Evolutionary conservation across 2,113 vertebrate genomes (phyloP).

Genomic region (Oncorhynchus kisutch): DNA sequence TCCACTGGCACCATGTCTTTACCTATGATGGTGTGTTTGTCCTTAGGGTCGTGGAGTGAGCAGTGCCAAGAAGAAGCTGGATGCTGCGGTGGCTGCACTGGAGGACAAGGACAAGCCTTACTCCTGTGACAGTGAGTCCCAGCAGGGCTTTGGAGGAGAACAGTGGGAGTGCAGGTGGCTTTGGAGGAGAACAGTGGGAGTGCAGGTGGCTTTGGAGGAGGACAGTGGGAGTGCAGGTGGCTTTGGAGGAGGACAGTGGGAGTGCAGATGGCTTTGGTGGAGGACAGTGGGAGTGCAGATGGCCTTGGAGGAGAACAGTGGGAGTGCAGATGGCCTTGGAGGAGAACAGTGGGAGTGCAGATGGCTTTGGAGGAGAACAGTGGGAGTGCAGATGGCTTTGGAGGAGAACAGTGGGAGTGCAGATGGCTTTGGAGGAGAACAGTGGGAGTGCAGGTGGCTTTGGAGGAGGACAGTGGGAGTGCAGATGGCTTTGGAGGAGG

Average conservation of each 20-base stretch:
- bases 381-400: not conserved
- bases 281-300: no score
- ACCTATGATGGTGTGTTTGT: not conserved
- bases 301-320: not conserved
- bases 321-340: not conserved
- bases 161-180: not conserved
- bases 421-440: not conserved
- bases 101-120: conserved; percentile 95
- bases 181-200: not conserved
- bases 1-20: conserved; percentile 47
- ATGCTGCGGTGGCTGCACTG: conserved; percentile 76
- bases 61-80: conserved; percentile 88
- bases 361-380: not conserved
- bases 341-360: no score
- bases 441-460: not conserved
- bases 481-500: not conserved
- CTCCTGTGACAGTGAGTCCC: conserved; percentile 95
- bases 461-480: not conserved
- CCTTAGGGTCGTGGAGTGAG: conserved; percentile 86
- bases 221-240: not conserved
- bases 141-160: not conserved
- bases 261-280: no score
- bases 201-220: not conserved
- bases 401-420: no score
- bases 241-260: not conserved